Evolutionary conservation across 1,140 invertebrate genomes (phyloP).

Genomic region (Uloborus diversus): DNA sequence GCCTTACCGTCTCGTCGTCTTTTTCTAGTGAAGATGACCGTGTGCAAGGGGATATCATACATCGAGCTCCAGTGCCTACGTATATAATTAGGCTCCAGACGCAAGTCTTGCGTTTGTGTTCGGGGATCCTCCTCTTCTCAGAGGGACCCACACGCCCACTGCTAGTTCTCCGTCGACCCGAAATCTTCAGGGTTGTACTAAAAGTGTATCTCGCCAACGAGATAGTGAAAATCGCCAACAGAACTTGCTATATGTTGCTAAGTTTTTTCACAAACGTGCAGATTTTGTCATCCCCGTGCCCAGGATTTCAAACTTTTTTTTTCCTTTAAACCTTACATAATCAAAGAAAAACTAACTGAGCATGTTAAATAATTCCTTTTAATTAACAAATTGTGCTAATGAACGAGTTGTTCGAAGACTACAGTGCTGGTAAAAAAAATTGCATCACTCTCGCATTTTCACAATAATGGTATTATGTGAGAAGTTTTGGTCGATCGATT

Average conservation of each 20-base stretch:
- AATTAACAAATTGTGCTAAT: neutral
- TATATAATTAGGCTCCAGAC: slow-evolving; percentile 43
- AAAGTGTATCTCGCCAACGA: neutral
- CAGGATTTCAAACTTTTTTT: neutral
- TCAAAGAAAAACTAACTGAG: neutral
- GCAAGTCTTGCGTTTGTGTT: slow-evolving; percentile 8
- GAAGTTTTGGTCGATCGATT: no score
- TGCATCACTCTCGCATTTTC: no score
- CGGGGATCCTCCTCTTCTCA: slow-evolving; percentile 16
- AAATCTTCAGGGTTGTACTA: slow-evolving; percentile 15
- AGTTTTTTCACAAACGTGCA: neutral
- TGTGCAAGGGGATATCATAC: slow-evolving; percentile 37
- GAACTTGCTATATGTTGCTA: neutral
- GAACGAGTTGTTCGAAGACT: neutral
- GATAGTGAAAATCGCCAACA: neutral
- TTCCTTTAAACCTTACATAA: no score
- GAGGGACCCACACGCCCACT: slow-evolving; percentile 27
- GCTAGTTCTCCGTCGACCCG: neutral
- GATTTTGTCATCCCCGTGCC: neutral
- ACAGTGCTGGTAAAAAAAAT: no score
- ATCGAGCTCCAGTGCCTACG: slow-evolving; percentile 6
- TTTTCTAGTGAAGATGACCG: slow-evolving; percentile 17
- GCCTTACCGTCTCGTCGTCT: slow-evolving; percentile 37
- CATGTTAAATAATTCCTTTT: neutral
- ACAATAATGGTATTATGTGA: no score